phyloP scores from a whole-genome alignment of 2,888 invertebrate species.

The Dryobotodes eremita region DNA sequence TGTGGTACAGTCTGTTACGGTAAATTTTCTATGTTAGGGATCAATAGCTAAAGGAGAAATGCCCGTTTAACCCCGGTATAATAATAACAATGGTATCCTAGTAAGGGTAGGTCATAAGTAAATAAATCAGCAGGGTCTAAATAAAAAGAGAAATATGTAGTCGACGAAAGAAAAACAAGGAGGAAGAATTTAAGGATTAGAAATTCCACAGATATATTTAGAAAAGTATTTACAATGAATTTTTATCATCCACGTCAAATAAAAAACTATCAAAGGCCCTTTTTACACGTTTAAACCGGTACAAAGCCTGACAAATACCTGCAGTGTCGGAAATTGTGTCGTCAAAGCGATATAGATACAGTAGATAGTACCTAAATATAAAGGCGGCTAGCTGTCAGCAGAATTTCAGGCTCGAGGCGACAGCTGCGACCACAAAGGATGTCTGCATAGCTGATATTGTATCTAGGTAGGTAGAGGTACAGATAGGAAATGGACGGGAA shows the following conservation, averaged over 20 bases:
- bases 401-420: slow-evolving; percentile 51
- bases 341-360: slow-evolving; percentile 21
- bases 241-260: not conserved
- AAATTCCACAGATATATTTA: not conserved
- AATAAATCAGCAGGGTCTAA: not conserved
- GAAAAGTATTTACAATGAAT: not conserved
- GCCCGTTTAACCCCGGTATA: not conserved
- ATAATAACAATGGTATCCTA: not conserved
- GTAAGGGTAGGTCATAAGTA: not conserved
- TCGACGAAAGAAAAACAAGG: not conserved
- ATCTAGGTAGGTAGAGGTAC: not conserved
- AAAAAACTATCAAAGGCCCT: not conserved
- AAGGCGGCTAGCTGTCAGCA: slow-evolving; percentile 49
- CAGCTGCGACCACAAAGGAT: slow-evolving; percentile 63
- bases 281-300: not conserved
- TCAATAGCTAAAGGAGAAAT: not conserved
- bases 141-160: not conserved
- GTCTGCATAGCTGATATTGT: slow-evolving; percentile 44
- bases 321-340: slow-evolving; percentile 22
- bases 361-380: slow-evolving; percentile 41
- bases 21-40: not conserved
- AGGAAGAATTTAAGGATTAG: not conserved
- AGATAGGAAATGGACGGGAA: slow-evolving; percentile 19
- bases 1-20: not conserved
- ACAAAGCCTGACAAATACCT: slow-evolving; percentile 39